Evolutionary conservation across 2,113 vertebrate genomes (phyloP).

Genomic region (Guaruba guarouba): DNA sequence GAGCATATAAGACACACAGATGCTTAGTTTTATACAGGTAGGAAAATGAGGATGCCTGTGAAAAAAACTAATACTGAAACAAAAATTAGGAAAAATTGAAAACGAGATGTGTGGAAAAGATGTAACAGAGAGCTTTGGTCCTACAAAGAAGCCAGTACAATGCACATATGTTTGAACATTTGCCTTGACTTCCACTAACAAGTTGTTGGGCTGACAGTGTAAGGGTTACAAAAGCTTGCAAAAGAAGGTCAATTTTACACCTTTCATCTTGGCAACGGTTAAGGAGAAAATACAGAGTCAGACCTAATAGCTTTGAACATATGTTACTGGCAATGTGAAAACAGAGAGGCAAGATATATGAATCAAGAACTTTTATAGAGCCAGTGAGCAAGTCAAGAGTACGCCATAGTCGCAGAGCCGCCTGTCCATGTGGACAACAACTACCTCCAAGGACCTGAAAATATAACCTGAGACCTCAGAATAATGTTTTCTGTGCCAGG

Average conservation of each 20-base stretch:
- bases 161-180: background rate
- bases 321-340: background rate
- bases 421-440: background rate
- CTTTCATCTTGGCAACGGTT: background rate
- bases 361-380: background rate
- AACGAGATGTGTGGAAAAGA: background rate
- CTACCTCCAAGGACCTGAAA: background rate
- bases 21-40: background rate
- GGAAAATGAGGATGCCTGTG: background rate
- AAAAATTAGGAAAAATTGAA: background rate
- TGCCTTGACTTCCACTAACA: background rate
- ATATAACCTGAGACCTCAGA: background rate
- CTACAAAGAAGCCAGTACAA: background rate
- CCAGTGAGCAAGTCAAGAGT: background rate
- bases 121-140: background rate
- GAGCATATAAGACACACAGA: background rate
- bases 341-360: background rate
- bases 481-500: background rate
- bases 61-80: background rate
- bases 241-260: background rate
- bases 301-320: background rate
- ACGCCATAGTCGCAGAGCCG: background rate
- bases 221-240: background rate
- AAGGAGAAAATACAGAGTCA: background rate
- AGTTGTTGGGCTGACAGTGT: background rate